Evolutionary conservation across 2,888 invertebrate species (phyloP).

Genomic region (Drosophila monieri): DNA sequence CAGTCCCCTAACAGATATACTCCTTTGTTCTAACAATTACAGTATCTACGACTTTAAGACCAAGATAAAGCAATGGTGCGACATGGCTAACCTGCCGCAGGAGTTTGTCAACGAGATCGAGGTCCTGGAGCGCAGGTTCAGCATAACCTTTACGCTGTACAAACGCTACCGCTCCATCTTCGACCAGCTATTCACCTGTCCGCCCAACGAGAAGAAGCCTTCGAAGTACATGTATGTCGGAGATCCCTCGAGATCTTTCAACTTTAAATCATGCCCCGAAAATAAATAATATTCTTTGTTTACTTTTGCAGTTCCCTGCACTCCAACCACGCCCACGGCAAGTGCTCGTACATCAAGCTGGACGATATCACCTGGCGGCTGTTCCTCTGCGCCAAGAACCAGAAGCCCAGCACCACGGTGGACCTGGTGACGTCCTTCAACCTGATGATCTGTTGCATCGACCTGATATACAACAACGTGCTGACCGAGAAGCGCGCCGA

Average conservation of each 20-base stretch:
- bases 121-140: conserved; percentile 94
- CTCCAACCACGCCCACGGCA: conserved; percentile 84
- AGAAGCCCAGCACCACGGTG: conserved; percentile 93
- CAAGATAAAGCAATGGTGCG: conserved; percentile 97
- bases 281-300: not conserved
- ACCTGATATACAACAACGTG: conserved; percentile 95
- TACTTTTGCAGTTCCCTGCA: conserved; percentile 30
- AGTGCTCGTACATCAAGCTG: conserved; percentile 91
- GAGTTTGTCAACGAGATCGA: conserved; percentile 93
- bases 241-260: no score
- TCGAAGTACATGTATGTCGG: conserved; percentile 80
- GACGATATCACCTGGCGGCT: conserved; percentile 98
- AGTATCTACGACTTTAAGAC: conserved; percentile 97
- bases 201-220: conserved; percentile 83
- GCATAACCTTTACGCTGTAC: conserved; percentile 96
- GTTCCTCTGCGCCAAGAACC: conserved; percentile 94
- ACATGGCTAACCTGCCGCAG: conserved; percentile 94
- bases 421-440: conserved; percentile 98
- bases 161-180: conserved; percentile 96
- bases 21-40: conserved; percentile 66
- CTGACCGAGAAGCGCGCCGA: conserved; percentile 91
- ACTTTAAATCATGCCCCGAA: no score
- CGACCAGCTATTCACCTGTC: conserved; percentile 91
- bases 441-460: conserved; percentile 94
- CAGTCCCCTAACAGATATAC: not conserved